These are phyloP conservation scores for Tachuris rubrigastra DNA, from an alignment of 2,113 vertebrate species.

Conservation along the genomic window DNA sequence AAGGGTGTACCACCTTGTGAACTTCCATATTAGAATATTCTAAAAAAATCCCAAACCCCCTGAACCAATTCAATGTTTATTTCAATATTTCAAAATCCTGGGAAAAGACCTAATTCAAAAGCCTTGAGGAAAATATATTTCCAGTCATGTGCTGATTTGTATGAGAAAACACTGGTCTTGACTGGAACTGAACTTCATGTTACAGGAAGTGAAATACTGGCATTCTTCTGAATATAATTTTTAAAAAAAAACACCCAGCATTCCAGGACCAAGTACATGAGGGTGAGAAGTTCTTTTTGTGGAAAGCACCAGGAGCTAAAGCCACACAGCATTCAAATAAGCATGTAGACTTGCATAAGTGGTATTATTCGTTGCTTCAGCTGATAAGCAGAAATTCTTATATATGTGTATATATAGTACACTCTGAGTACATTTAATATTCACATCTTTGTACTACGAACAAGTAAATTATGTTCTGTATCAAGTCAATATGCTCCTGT, in stretches of 20 bases:
- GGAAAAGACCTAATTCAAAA: background rate
- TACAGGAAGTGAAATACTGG: background rate
- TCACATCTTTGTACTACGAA: background rate
- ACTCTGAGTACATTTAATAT: background rate
- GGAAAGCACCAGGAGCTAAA: background rate
- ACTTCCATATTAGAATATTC: background rate
- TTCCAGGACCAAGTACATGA: background rate
- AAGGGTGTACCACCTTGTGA: background rate
- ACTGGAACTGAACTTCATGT: background rate
- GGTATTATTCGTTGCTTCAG: background rate
- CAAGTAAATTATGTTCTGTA: background rate
- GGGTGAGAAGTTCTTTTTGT: background rate
- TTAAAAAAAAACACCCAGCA: rapidly evolving
- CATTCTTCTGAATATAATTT: background rate
- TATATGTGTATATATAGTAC: background rate
- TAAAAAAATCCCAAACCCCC: background rate
- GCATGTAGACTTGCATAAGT: background rate
- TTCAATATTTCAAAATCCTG: background rate
- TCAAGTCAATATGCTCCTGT: background rate
- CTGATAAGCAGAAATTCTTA: background rate
- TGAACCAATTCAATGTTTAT: background rate
- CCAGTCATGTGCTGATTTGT: background rate
- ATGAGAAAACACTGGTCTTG: background rate
- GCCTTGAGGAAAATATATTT: background rate
- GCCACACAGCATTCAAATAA: background rate